Conservation (phyloP, 2,113 vertebrate species). For the Atherinomorus stipes region DNA sequence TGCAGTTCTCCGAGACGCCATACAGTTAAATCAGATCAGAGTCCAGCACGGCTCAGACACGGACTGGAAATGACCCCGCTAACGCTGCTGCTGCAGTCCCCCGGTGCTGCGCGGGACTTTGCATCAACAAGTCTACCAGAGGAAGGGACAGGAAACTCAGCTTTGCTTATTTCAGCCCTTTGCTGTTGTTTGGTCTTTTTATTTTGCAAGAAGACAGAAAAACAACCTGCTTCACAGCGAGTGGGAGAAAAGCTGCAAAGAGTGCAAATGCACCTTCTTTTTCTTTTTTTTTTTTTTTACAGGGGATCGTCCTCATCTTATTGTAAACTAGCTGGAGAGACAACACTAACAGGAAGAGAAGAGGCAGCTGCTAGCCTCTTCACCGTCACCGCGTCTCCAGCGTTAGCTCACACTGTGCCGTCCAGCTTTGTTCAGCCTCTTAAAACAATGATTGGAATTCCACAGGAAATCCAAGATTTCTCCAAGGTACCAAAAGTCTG, state of each 20-base stretch:
- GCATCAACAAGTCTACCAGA: neutral
- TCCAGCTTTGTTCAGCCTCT: neutral
- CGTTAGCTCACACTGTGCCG: neutral
- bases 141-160: slow-evolving; percentile 1
- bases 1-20: slow-evolving; percentile 41
- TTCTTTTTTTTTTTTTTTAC: too few species aligned
- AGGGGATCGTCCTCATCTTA: slow-evolving; percentile 24
- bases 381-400: neutral
- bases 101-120: slow-evolving; percentile 18
- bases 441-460: neutral
- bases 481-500: neutral
- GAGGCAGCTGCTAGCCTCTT: neutral
- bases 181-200: slow-evolving; percentile 17
- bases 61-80: slow-evolving; percentile 23
- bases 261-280: neutral
- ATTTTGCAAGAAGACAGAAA: slow-evolving; percentile 25
- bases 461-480: neutral
- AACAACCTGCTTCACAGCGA: slow-evolving; percentile 24
- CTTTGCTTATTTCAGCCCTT: slow-evolving; percentile 7
- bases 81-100: neutral
- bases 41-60: slow-evolving; percentile 6
- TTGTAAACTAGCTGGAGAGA: slow-evolving; percentile 5
- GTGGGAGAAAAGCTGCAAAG: slow-evolving; percentile 15
- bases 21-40: slow-evolving; percentile 33
- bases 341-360: neutral